These are phyloP conservation scores for Oscheius sp. DNA, from an alignment of 2,888 invertebrate genomes.

Conservation along the genomic window DNA sequence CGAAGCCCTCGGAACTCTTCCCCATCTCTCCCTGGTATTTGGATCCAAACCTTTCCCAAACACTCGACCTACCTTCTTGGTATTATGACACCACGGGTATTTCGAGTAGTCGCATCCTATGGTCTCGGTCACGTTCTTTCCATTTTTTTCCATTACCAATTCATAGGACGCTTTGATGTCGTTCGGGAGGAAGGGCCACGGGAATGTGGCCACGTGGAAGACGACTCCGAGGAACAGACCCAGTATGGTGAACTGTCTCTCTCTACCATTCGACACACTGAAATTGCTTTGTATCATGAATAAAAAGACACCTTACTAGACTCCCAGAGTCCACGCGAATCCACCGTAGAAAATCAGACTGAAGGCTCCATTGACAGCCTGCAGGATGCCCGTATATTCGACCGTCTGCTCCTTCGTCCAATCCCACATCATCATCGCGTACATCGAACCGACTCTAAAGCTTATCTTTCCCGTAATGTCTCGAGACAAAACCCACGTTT, in stretches of 20 bases:
- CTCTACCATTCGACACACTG: conserved; percentile 51
- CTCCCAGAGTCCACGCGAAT: conserved; percentile 50
- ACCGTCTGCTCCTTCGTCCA: conserved; percentile 55
- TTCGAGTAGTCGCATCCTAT: conserved; percentile 49
- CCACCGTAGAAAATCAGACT: conserved; percentile 50
- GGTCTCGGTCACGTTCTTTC: too few relatives aligned
- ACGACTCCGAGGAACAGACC: conserved; percentile 48
- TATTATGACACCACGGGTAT: conserved; percentile 48
- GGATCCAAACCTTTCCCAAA: too few relatives aligned
- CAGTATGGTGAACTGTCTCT: conserved; percentile 52
- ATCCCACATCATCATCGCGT: conserved; percentile 57
- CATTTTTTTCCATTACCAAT: too few relatives aligned
- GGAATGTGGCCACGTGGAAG: conserved; percentile 55
- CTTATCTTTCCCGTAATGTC: too few relatives aligned
- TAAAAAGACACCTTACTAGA: conserved; percentile 44
- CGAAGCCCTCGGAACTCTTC: too few relatives aligned
- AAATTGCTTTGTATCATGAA: conserved; percentile 10
- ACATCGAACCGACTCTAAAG: conserved; percentile 53
- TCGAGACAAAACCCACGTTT: conserved; percentile 44
- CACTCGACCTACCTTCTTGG: conserved; percentile 38
- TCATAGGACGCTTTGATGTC: too few relatives aligned
- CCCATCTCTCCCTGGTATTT: too few relatives aligned
- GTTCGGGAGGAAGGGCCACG: conserved; percentile 45
- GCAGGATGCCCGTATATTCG: conserved; percentile 49
- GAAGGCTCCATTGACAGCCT: conserved; percentile 52